Evolutionary conservation across 2,888 invertebrate genomes (phyloP), one percentile per base, ranked within the genome.

Genomic region (Macrophya alboannulata): DNA sequence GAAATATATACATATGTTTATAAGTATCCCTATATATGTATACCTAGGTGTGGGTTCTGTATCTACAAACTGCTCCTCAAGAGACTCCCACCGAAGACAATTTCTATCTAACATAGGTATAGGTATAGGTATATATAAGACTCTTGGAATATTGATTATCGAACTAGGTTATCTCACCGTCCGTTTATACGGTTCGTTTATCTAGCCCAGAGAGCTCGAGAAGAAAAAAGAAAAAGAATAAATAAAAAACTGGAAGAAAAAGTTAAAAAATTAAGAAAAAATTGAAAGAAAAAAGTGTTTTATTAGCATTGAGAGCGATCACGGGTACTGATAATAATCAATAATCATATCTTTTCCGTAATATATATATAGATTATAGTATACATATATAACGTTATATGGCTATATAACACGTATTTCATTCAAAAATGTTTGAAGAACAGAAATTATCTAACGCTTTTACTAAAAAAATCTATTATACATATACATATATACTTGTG

Each of bases 121-220:
- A 55, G 17, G 15, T 55, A 55, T n/a, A n/a, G n/a, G n/a, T n/a
- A n/a, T n/a, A n/a, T 37, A 12, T 21, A 45, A 21, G 45, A 21
- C 43, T 74, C 43, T 25, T 74, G 10, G 74, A 74, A 45, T 74
- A 74, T 87, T 81, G 84, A 81, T 85, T 84, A 86, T 87, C 86
- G 85, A 88, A 86, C 85, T 88, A 85, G 87, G 87, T 88, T 87
- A 88, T 88, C 88, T 82, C 45, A 2, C 62, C n/a, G 48, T 25
- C 45, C 45, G 43, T 31, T 21, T 74, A n/a, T 74, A 74, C 68
- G 31, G 1, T 37, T 37, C 68, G 68, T 68, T 68, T 68, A 68
- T 68, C 68, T 68, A 68, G 68, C 68, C 68, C 25, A 68, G 68
- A 68, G 68, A 31, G 31, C 17, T 55, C 37, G 10, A 68, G 68